These are phyloP conservation scores for Taxidea taxus DNA, from an alignment of 2,113 vertebrate species.

Conservation along the genomic window DNA sequence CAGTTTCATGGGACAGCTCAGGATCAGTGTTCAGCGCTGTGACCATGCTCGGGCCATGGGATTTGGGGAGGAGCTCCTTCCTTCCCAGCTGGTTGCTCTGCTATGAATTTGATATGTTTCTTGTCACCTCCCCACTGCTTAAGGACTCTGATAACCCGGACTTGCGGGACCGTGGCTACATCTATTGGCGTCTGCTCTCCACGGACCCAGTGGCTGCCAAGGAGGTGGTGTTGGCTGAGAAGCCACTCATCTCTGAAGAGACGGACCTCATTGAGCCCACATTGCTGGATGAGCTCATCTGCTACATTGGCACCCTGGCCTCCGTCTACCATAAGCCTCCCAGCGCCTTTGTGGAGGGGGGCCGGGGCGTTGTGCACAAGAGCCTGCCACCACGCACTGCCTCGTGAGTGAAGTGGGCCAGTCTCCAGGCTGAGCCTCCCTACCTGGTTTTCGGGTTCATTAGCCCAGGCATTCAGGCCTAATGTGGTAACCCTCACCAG, in stretches of 20 bases:
- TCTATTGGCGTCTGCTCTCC: conserved; percentile 99
- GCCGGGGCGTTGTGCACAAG: conserved; percentile 94
- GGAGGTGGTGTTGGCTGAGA: conserved; percentile 98
- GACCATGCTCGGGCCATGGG: neutral
- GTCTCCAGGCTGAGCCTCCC: neutral
- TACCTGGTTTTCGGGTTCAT: neutral
- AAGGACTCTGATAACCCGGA: conserved; percentile 99
- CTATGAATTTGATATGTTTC: neutral
- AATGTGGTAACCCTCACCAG: neutral
- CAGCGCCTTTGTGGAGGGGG: conserved; percentile 97
- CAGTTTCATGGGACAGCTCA: neutral
- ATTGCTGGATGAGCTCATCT: conserved; percentile 97
- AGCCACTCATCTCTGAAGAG: conserved; percentile 98
- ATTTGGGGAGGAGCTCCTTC: neutral
- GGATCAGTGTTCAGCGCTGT: neutral
- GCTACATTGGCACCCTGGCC: conserved; percentile 96
- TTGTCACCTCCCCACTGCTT: neutral
- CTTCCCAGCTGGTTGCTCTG: neutral
- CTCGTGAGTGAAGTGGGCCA: conserved; percentile 88
- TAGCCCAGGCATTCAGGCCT: neutral
- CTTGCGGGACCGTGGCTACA: conserved; percentile 96
- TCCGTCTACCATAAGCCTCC: conserved; percentile 99
- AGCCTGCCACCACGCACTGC: conserved; percentile 90
- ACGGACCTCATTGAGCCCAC: conserved; percentile 98
- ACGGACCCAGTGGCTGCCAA: conserved; percentile 98